phyloP scores from a whole-genome alignment of 2,797 vertebrate species.

The Microctenopoma steveboyesi region DNA sequence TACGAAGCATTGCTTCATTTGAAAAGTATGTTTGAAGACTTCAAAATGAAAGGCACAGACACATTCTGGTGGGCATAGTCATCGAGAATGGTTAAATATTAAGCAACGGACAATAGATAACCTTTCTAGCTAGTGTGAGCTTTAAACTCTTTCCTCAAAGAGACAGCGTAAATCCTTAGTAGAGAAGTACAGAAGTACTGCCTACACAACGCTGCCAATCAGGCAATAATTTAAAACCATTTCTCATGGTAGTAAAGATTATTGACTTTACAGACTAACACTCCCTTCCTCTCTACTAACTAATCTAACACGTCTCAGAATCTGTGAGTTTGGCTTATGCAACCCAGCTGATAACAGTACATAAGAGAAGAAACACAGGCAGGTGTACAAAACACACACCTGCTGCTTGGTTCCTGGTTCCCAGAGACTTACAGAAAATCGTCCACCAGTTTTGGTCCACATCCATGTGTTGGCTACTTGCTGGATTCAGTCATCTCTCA shows the following conservation, averaged over 20 bases:
- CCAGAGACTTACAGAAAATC: slow-evolving; percentile 27
- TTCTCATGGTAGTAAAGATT: not conserved
- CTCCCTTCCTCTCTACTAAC: too few species aligned
- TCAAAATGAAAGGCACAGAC: not conserved
- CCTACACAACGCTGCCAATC: not conserved
- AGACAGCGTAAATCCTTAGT: too few species aligned
- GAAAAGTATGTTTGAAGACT: not conserved
- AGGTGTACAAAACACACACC: slow-evolving; percentile 39
- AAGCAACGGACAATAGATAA: not conserved
- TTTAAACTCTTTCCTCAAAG: not conserved
- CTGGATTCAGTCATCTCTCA: not conserved
- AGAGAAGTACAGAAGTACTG: too few species aligned
- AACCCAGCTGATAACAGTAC: slow-evolving; percentile 59
- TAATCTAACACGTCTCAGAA: not conserved
- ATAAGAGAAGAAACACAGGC: slow-evolving; percentile 46
- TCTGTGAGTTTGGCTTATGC: slow-evolving; percentile 16
- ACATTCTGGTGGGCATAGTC: not conserved
- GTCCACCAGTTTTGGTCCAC: not conserved
- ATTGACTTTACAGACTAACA: not conserved
- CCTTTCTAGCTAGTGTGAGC: not conserved
- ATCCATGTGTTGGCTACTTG: slow-evolving; percentile 1
- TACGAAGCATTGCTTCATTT: not conserved
- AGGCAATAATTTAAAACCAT: not conserved
- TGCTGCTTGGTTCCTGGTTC: slow-evolving; percentile 38
- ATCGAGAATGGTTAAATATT: not conserved